A percentile compares a stretch with the other conserved stretches of the same genome.
These are phyloP conservation scores for Tricholauxania praeusta DNA, from an alignment of 2,888 invertebrate genomes.

Conservation along the genomic window DNA sequence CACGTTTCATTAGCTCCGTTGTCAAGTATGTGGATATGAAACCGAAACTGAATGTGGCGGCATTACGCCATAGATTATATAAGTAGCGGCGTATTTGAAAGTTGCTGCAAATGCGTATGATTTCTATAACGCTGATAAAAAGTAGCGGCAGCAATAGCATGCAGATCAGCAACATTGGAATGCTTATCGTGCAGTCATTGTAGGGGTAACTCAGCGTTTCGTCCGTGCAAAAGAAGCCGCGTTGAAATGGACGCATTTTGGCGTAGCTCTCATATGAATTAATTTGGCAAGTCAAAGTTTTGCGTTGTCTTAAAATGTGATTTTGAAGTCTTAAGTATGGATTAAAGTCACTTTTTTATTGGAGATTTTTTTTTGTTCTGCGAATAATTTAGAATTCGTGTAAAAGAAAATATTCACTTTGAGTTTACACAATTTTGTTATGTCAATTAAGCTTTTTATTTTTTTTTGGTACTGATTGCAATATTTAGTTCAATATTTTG, in stretches of 20 bases:
- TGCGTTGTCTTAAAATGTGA: no score
- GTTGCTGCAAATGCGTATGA: conserved; percentile 59
- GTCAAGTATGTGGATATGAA: conserved; percentile 61
- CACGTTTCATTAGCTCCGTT: conserved; percentile 59
- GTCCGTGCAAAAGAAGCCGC: conserved; percentile 62
- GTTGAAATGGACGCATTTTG: conserved; percentile 58
- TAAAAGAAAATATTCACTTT: no score
- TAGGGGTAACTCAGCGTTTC: conserved; percentile 60
- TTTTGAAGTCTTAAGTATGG: no score
- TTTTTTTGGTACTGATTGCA: no score
- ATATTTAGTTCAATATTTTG: no score
- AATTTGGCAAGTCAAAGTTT: no score
- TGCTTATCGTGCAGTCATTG: conserved; percentile 60
- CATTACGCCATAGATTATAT: conserved; percentile 55
- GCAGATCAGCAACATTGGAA: conserved; percentile 59
- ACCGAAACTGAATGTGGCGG: conserved; percentile 59
- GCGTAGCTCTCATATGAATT: no score
- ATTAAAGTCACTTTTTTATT: no score
- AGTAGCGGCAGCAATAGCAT: conserved; percentile 61
- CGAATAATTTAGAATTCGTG: no score
- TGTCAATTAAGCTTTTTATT: no score
- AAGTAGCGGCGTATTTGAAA: conserved; percentile 58
- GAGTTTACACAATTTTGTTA: no score
- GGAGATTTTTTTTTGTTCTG: no score
- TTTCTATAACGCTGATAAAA: conserved; percentile 59